These are phyloP conservation scores for Carettochelys insculpta DNA, from an alignment of 2,113 vertebrate species.

Conservation along the genomic window DNA sequence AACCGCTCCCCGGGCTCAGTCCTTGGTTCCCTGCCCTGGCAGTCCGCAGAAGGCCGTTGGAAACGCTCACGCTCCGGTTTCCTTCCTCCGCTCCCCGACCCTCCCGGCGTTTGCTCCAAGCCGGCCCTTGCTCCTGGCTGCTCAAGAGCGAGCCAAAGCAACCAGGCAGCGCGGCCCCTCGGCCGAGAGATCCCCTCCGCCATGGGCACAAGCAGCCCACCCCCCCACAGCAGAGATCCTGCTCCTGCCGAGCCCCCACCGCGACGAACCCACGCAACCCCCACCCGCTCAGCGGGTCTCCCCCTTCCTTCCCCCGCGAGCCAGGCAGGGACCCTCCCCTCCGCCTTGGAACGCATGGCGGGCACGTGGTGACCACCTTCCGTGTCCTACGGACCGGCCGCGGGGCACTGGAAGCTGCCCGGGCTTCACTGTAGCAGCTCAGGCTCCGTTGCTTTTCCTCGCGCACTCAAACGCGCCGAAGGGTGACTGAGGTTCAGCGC, in stretches of 20 bases:
- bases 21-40: neutral
- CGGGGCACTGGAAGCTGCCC: no score
- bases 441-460: neutral
- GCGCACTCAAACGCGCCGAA: neutral
- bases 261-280: neutral
- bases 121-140: neutral
- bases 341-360: accelerated
- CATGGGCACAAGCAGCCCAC: accelerated
- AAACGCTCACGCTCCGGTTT: neutral
- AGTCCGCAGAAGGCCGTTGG: neutral
- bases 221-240: neutral
- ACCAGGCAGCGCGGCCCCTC: neutral
- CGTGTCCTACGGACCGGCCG: no score
- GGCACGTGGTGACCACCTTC: neutral
- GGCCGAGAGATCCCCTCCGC: neutral
- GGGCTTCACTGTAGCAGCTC: no score
- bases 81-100: neutral
- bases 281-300: neutral
- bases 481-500: no score
- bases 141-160: neutral
- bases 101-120: neutral
- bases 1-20: neutral
- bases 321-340: neutral
- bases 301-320: neutral
- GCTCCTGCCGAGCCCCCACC: accelerated